phyloP scores from a whole-genome alignment of 2,797 vertebrate species.

The Schizopygopsis malacanthus region DNA sequence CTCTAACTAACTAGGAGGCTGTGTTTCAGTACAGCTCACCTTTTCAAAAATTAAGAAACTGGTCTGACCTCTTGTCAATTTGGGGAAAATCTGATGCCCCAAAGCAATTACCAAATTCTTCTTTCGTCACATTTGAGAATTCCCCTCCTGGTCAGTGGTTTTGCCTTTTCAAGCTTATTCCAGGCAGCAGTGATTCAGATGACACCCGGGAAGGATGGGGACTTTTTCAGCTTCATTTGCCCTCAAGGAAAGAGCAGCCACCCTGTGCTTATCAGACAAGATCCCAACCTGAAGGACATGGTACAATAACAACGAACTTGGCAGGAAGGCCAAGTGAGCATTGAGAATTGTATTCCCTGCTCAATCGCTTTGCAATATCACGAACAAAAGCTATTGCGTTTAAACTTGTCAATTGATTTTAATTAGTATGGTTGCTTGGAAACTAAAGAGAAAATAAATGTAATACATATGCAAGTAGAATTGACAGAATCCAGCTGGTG shows the following conservation, averaged over 20 bases:
- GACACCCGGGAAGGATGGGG: slow-evolving; percentile 57
- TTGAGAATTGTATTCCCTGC: slow-evolving; percentile 13
- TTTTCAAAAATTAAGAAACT: slow-evolving; percentile 43
- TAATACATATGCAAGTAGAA: background rate
- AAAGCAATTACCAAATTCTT: slow-evolving; percentile 58
- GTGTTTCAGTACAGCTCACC: slow-evolving; percentile 52
- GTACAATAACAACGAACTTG: slow-evolving; percentile 35
- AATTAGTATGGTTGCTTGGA: background rate
- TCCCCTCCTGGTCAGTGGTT: slow-evolving; percentile 62
- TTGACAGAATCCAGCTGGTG: background rate
- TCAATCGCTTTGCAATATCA: slow-evolving; percentile 43
- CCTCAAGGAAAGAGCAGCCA: slow-evolving; percentile 50
- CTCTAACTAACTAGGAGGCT: slow-evolving; percentile 49
- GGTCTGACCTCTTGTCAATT: slow-evolving; percentile 55
- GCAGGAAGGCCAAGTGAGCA: slow-evolving; percentile 1
- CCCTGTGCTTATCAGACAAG: slow-evolving; percentile 59
- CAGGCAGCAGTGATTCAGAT: slow-evolving; percentile 66
- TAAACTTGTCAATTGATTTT: background rate
- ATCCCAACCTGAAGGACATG: slow-evolving; percentile 48
- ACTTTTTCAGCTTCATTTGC: slow-evolving; percentile 55
- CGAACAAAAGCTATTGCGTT: slow-evolving; percentile 14
- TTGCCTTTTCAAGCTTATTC: slow-evolving; percentile 63
- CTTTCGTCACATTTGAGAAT: slow-evolving; percentile 61
- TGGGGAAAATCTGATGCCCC: slow-evolving; percentile 51
- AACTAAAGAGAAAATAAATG: slow-evolving; percentile 4